Percentiles rank a stretch among this genome's conserved stretches.
These are phyloP conservation scores for Phalloptychus januarius DNA, from an alignment of 2,797 vertebrate species.

Conservation along the genomic window DNA sequence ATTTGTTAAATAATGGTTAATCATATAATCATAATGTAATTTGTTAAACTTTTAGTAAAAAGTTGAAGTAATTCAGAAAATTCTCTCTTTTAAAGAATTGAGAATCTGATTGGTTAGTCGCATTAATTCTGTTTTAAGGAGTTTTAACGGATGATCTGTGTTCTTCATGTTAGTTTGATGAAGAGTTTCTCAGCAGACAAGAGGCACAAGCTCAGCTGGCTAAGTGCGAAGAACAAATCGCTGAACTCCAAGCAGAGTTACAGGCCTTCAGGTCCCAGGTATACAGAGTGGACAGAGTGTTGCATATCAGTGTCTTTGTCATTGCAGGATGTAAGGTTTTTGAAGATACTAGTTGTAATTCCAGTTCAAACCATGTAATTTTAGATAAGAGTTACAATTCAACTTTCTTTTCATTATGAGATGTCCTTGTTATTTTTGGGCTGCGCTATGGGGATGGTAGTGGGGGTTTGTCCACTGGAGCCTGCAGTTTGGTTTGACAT, in stretches of 20 bases:
- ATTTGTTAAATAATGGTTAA: background rate
- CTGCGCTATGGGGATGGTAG: background rate
- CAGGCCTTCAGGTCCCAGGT: slow-evolving; percentile 89
- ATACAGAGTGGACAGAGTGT: background rate
- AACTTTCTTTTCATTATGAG: slow-evolving; percentile 33
- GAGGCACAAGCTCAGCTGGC: slow-evolving; percentile 89
- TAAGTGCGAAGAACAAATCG: slow-evolving; percentile 89
- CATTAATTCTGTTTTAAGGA: slow-evolving; percentile 1
- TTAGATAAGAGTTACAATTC: slow-evolving; percentile 24
- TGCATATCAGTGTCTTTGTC: slow-evolving; percentile 6
- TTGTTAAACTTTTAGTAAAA: background rate
- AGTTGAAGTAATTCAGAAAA: background rate
- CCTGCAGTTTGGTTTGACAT: slow-evolving; percentile 59
- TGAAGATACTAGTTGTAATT: slow-evolving; percentile 19
- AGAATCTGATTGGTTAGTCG: slow-evolving; percentile 13
- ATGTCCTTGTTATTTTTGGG: slow-evolving; percentile 49
- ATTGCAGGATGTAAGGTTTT: background rate
- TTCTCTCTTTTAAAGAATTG: slow-evolving; percentile 24
- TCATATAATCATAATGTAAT: background rate
- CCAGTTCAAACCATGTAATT: slow-evolving; percentile 21
- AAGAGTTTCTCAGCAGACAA: slow-evolving; percentile 92
- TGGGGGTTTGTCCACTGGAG: slow-evolving; percentile 42
- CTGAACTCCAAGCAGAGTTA: slow-evolving; percentile 88
- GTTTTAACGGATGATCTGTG: slow-evolving; percentile 16
- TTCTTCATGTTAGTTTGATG: slow-evolving; percentile 85